A percentile compares a stretch with the other conserved stretches of the same genome.
phyloP scores from a whole-genome alignment of 2,113 vertebrate genomes.

The Limanda limanda region DNA sequence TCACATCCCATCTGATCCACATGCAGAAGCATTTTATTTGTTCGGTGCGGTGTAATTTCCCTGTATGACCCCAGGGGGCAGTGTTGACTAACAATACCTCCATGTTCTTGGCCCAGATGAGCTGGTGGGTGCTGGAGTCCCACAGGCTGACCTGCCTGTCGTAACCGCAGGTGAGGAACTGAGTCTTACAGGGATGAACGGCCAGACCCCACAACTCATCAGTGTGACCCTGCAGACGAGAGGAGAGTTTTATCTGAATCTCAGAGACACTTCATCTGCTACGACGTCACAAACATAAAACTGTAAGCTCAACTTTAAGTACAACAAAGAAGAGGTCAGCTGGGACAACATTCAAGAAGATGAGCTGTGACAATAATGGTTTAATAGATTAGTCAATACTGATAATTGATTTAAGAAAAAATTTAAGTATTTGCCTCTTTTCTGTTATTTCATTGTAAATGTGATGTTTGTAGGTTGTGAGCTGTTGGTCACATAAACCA shows the following conservation, averaged over 20 bases:
- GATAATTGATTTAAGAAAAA: not conserved
- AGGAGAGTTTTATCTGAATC: not conserved
- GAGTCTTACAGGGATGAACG: constrained; percentile 89
- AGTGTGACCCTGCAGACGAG: constrained; percentile 88
- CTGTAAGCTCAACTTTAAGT: not conserved
- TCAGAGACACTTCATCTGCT: not conserved
- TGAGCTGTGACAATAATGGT: not conserved
- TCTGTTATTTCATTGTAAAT: not conserved
- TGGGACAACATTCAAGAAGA: too few relatives aligned
- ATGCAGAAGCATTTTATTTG: not conserved
- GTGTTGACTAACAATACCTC: constrained; percentile 84
- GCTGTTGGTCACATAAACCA: too few relatives aligned
- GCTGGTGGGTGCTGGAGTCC: constrained; percentile 90
- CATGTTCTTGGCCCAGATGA: constrained; percentile 92
- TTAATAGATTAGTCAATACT: not conserved
- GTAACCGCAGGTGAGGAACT: constrained; percentile 95
- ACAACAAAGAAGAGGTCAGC: too few relatives aligned
- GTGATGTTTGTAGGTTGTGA: too few relatives aligned
- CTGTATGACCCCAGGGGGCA: constrained; percentile 46
- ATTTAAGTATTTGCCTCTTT: not conserved
- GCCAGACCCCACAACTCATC: constrained; percentile 98
- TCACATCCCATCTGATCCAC: not conserved
- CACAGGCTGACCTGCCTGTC: constrained; percentile 95
- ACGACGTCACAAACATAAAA: not conserved
- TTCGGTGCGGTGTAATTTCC: constrained; percentile 6